phyloP scores from a whole-genome alignment of 2,797 vertebrate species.

The Protosalanx chinensis region DNA sequence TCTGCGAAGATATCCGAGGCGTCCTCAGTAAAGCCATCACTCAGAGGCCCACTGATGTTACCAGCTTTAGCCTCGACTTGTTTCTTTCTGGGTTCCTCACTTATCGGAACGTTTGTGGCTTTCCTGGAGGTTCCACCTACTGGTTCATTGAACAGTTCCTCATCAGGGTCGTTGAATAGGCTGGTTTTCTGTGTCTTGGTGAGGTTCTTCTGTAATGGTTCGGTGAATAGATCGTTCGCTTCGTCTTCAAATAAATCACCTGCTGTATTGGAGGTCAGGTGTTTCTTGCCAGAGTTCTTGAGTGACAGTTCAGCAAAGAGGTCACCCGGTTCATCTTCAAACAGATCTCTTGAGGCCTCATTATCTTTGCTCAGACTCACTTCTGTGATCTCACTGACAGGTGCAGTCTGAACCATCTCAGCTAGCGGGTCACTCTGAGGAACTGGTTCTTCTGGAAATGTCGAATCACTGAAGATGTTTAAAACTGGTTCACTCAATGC shows the following conservation, averaged over 20 bases:
- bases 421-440: conserved; percentile 44
- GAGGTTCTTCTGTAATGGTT: conserved; percentile 37
- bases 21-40: conserved; percentile 65
- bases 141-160: conserved; percentile 63
- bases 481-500: conserved; percentile 25
- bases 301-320: conserved; percentile 51
- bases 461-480: conserved; percentile 28
- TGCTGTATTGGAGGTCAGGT: conserved; percentile 42
- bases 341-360: conserved; percentile 47
- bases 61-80: conserved; percentile 31
- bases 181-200: conserved; percentile 56
- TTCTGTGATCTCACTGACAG: conserved; percentile 7
- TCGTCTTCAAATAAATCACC: conserved; percentile 62
- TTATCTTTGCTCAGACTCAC: conserved; percentile 27
- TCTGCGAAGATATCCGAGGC: neutral
- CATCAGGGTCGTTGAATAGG: conserved; percentile 60
- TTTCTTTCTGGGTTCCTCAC: conserved; percentile 42
- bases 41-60: conserved; percentile 36
- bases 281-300: conserved; percentile 52
- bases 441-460: conserved; percentile 13
- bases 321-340: conserved; percentile 61
- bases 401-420: conserved; percentile 39
- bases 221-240: conserved; percentile 58
- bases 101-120: conserved; percentile 15
- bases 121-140: conserved; percentile 57